Base-by-base conservation (phyloP, 2,888 invertebrate genomes). In the Athrips mouffetella region DNA sequence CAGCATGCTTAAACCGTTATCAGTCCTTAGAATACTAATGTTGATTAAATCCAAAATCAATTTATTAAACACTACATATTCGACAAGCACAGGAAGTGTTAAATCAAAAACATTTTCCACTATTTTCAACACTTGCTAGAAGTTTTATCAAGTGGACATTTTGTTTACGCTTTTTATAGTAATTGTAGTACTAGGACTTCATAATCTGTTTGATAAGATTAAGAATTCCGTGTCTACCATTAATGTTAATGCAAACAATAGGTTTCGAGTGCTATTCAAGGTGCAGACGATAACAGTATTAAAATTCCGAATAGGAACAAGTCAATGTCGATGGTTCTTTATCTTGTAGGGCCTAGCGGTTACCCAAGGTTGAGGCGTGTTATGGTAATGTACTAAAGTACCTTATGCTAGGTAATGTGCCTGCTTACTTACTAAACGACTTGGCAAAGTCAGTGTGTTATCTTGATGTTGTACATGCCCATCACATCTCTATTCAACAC, bases 301-400 rank as follows among this genome's bases (percentile, higher is more conserved):
- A 45, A 51, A 58, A 61, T 63, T 60, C 60, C 58, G 51, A 51
- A 52, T 59, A 59, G 56, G 50, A 52, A 35, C 45, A 50, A 45
- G 8, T 16, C 39, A 42, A 48, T 35, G 44, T 31, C 35, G 21
- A 29, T 44, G 42, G 25, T 30, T 11, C 25, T 49, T 49, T 49
- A 45, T 49, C 49, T 49, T 21, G 23, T 30, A 30, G 29, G 42
- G 11, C 39, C 25, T 40, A 40, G 40, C 40, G 15, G 23, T 15
- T 30, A 30, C 11, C 44, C 31, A 44, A 44, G 44, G 44, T 31
- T 44, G 20, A 20, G 31, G 30, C 44, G 21, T 44, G 44, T 44
- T 44, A 44, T 44, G 44, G 20, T 44, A 44, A 44, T 44, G 31
- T 44, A 31, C 20, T 5, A 15, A 31, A 44, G 31, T 30, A 31